Evolutionary conservation across 2,113 vertebrate species (phyloP), one percentile per base, ranked within the genome.

Genomic region (Ciconia boyciana): DNA sequence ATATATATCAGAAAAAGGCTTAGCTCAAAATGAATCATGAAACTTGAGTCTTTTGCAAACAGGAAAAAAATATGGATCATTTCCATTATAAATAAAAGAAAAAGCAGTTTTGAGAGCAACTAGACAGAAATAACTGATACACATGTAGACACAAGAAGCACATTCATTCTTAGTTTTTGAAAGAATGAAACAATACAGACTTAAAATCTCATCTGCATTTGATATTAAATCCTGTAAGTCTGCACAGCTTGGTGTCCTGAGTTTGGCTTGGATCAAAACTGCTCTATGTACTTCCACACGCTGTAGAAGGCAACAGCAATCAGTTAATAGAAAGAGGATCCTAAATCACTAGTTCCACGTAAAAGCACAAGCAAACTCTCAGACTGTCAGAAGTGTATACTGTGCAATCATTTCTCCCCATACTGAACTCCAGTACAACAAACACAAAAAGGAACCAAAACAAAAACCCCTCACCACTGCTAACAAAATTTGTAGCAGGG

Each of bases 41-140:
- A 87, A 49, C 31, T 54, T 32, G 2, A 46, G 6, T n/a, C 12
- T 82, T 46, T 18, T 21, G 12, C 6, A 2, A 72, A 46, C 3
- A 24, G 77, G 13, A 36, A 77, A 52, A 51, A 68, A 76, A 19
- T 3, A 76, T 2, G 1, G 4, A 54, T 36, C 0, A 0, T 28
- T 9, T 87, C 44, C 3, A 11, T 60, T 16, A 44, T 8, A 92
- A 82, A 44, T 28, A 57, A 52, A 86, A 62, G 10, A 43, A 80
- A 85, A 87, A 49, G 16, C 17, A 36, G 3, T 24, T 71, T 48
- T 49, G 13, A 87, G 9, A 70, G 13, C 66, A 71, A 72, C 4
- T 8, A 61, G n/a, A 52, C 44, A 65, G 14, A 91, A 79, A 60
- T 57, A 93, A 70, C 7, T 18, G 16, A 68, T 61, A 51, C 4